Conservation (phyloP, 2,797 vertebrate species). For the Ptychobarbus kaznakovi region DNA sequence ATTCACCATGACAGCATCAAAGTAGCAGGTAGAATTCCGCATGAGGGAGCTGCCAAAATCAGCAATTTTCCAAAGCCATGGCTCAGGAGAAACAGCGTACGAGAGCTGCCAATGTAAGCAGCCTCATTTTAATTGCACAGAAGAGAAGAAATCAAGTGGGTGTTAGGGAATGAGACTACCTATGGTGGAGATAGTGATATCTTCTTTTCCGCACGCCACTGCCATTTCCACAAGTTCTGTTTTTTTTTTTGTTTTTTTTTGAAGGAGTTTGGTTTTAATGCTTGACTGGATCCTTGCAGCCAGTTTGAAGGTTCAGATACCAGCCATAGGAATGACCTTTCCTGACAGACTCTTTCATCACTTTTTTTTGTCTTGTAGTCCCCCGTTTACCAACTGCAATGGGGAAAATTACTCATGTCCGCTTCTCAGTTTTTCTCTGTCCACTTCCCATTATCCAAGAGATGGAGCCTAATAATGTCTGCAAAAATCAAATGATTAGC, state of each 20-base stretch:
- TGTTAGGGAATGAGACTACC: slow-evolving; percentile 20
- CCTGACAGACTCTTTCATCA: slow-evolving; percentile 14
- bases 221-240: background rate
- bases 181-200: slow-evolving; percentile 15
- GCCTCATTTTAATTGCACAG: slow-evolving; percentile 66
- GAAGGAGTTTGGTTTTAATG: slow-evolving; percentile 11
- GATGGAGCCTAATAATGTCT: slow-evolving; percentile 40
- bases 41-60: slow-evolving; percentile 61
- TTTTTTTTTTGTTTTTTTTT: background rate
- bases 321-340: slow-evolving; percentile 19
- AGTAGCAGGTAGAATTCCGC: slow-evolving; percentile 57
- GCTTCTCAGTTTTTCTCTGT: background rate
- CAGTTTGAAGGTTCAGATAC: slow-evolving; percentile 45
- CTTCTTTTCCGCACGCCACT: background rate
- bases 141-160: slow-evolving; percentile 26
- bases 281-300: background rate
- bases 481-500: slow-evolving; percentile 58
- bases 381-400: background rate
- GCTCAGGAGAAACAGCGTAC: slow-evolving; percentile 62
- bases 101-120: slow-evolving; percentile 68
- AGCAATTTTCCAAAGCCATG: slow-evolving; percentile 51
- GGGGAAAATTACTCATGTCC: background rate
- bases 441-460: slow-evolving; percentile 10
- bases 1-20: slow-evolving; percentile 68
- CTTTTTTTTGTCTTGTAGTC: background rate